A percentile compares a stretch with the other conserved stretches of the same genome.
These are phyloP conservation scores for Tholera decimalis DNA, from an alignment of 2,888 invertebrate species.

Conservation along the genomic window DNA sequence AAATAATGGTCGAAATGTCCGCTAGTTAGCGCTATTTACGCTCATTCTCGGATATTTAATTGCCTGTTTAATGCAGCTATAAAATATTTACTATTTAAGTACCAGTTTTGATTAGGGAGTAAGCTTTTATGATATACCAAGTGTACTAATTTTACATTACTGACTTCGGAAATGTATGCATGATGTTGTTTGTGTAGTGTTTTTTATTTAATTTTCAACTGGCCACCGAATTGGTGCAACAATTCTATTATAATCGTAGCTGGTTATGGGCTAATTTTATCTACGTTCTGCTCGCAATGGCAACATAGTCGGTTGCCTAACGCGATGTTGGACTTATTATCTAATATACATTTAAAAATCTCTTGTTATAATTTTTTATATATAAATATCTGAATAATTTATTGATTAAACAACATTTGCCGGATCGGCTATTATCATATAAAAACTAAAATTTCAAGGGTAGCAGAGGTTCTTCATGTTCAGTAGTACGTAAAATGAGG, in stretches of 20 bases:
- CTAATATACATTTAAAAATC: too few relatives aligned
- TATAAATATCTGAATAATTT: too few relatives aligned
- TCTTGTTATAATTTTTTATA: too few relatives aligned
- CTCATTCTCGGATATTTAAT: slow-evolving; percentile 4
- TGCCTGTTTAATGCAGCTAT: neutral
- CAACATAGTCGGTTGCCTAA: too few relatives aligned
- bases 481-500: neutral
- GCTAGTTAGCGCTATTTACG: slow-evolving; percentile 8
- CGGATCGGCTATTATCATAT: too few relatives aligned
- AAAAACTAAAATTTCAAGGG: too few relatives aligned
- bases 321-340: too few relatives aligned
- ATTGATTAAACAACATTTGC: too few relatives aligned
- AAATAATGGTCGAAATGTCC: slow-evolving; percentile 4
- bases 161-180: neutral
- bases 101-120: neutral
- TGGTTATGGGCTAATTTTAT: too few relatives aligned
- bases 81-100: neutral
- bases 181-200: neutral
- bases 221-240: neutral
- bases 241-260: too few relatives aligned
- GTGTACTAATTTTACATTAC: neutral
- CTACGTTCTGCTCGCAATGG: too few relatives aligned
- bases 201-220: neutral
- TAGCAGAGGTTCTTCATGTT: too few relatives aligned
- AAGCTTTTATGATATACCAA: neutral